Evolutionary conservation across 2,888 invertebrate genomes (phyloP).

Genomic region (Nezara viridula): DNA sequence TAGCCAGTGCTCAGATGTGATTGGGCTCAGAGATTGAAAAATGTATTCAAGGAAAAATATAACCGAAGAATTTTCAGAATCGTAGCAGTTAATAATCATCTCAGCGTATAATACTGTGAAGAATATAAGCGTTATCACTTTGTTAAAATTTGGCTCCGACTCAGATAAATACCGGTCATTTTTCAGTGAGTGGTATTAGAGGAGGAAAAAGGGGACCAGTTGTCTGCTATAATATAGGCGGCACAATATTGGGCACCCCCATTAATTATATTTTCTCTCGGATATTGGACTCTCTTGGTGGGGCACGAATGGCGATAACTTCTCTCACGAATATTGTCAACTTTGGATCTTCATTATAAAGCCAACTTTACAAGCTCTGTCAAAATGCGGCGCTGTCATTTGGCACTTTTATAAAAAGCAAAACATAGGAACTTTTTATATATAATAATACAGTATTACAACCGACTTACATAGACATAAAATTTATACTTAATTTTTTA

Average conservation of each 20-base stretch:
- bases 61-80: neutral
- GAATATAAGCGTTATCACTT: slow-evolving; percentile 2
- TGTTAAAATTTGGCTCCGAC: slow-evolving; percentile 11
- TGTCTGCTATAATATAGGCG: slow-evolving; percentile 7
- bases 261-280: slow-evolving; percentile 24
- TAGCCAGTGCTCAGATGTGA: too few relatives aligned
- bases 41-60: too few relatives aligned
- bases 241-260: neutral
- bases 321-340: slow-evolving; percentile 7
- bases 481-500: too few relatives aligned
- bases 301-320: slow-evolving; percentile 3
- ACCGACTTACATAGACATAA: too few relatives aligned
- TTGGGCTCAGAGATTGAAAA: too few relatives aligned
- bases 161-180: slow-evolving; percentile 4
- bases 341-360: slow-evolving; percentile 21
- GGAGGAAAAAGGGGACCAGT: neutral
- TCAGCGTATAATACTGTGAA: neutral
- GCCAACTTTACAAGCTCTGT: neutral
- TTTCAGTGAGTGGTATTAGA: neutral
- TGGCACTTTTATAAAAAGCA: too few relatives aligned
- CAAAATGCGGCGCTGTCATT: neutral
- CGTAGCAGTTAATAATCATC: neutral
- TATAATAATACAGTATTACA: too few relatives aligned
- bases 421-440: too few relatives aligned
- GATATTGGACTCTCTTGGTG: neutral